phyloP scores from a whole-genome alignment of 1,140 invertebrate species.

The Scaptomyza graminum region DNA sequence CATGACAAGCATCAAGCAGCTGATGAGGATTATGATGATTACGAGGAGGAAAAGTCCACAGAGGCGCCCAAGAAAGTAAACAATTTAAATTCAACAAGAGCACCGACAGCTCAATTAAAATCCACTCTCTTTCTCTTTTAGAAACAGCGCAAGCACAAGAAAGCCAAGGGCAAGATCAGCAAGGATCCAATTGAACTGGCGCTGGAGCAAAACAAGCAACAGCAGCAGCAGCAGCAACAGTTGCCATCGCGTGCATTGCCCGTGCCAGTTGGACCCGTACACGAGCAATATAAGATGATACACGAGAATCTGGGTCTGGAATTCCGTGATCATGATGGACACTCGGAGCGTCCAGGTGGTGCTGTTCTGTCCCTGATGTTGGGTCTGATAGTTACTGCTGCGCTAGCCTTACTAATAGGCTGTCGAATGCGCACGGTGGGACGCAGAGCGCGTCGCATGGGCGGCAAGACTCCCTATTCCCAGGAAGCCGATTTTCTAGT shows the following conservation, averaged over 20 bases:
- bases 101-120: neutral
- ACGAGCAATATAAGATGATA: conserved; percentile 81
- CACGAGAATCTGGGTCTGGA: conserved; percentile 79
- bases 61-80: conserved; percentile 77
- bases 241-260: conserved; percentile 44
- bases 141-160: conserved; percentile 80
- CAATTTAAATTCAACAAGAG: neutral
- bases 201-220: conserved; percentile 72
- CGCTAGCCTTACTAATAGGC: conserved; percentile 91
- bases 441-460: conserved; percentile 88
- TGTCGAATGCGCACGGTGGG: conserved; percentile 91
- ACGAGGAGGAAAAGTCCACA: conserved; percentile 81
- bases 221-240: conserved; percentile 59
- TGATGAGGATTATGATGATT: conserved; percentile 77
- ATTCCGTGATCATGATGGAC: conserved; percentile 86
- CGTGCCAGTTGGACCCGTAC: conserved; percentile 60
- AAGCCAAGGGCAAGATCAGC: conserved; percentile 53
- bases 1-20: conserved; percentile 53
- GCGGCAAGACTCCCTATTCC: conserved; percentile 92
- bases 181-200: conserved; percentile 75
- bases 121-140: conserved; percentile 12
- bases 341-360: conserved; percentile 88
- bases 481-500: conserved; percentile 98
- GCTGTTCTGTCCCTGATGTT: conserved; percentile 93
- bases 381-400: conserved; percentile 85